Evolutionary conservation across 2,888 invertebrate genomes (phyloP), one percentile per base, ranked within the genome.

Genomic region (Melieria crassipennis): DNA sequence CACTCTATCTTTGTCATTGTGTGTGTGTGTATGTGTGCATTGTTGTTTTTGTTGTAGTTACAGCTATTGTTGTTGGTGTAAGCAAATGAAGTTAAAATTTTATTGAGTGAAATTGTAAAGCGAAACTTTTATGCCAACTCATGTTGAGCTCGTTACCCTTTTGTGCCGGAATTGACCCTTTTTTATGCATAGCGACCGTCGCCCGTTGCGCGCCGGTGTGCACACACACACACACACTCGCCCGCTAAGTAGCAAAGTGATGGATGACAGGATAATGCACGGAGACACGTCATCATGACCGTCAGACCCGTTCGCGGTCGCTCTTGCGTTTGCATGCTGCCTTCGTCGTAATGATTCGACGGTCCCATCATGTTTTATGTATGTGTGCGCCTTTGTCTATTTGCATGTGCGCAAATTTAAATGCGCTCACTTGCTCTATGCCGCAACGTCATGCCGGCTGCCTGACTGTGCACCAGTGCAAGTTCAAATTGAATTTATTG

Each of bases 81-180:
- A 76, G 72, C 78, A 76, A 78, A 77, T 80, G 70, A 75, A 76
- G 77, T 79, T 76, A 72, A 79, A 78, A 78, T 76, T 78, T 80
- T 80, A 84, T 83, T 82, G 80, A 81, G 77, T 84, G 76, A 79
- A 80, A 79, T 78, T 79, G 80, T 81, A 79, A 83, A 74, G 72
- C 76, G 78, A 83, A 79, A 80, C 79, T 75, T 75, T 81, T 81
- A 67, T 82, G 82, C 82, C 82, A 81, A 81, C 82, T 81, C 81
- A 81, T 81, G 81, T 81, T 82, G 81, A 80, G 82, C 82, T 81
- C 82, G 82, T 81, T 81, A 81, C 82, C 81, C 81, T 82, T 81
- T 82, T 73, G 69, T 73, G 66, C 47, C 57, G 74, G 57, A 69
- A 73, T 62, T 75, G 70, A 66, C 74, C 70, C 71, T 66, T 68